These are phyloP conservation scores for Florisuga fusca DNA, from an alignment of 2,797 vertebrate species.

Conservation along the genomic window DNA sequence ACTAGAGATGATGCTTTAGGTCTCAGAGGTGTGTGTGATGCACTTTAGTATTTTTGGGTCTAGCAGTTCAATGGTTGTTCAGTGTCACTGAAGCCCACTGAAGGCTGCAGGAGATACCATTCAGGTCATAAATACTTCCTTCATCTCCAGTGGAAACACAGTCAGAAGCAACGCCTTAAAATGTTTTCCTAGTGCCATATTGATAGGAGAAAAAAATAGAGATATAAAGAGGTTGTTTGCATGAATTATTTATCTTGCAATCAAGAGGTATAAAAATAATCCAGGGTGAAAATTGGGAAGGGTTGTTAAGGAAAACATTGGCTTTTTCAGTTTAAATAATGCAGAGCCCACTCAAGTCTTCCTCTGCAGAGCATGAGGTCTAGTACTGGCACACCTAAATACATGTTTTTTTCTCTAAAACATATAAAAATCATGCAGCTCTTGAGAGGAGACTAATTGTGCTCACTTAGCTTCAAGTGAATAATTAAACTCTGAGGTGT, in stretches of 20 bases:
- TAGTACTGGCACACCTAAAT: slow-evolving; percentile 10
- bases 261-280: slow-evolving; percentile 31
- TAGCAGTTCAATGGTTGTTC: neutral
- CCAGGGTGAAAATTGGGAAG: neutral
- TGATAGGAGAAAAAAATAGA: neutral
- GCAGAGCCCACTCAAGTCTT: neutral
- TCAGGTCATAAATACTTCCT: neutral
- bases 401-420: slow-evolving; percentile 3
- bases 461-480: slow-evolving; percentile 24
- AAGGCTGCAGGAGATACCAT: neutral
- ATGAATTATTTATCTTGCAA: slow-evolving; percentile 31
- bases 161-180: neutral
- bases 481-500: slow-evolving; percentile 26
- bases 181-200: neutral
- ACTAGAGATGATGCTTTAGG: neutral
- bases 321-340: neutral
- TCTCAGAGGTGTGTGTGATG: neutral
- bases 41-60: neutral
- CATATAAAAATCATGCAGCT: neutral
- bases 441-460: slow-evolving; percentile 25
- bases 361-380: neutral
- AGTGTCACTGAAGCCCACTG: neutral
- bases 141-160: neutral
- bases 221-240: neutral
- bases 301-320: neutral